Evolutionary conservation across 2,797 vertebrate genomes (phyloP).

Genomic region (Hippocampus kuda): DNA sequence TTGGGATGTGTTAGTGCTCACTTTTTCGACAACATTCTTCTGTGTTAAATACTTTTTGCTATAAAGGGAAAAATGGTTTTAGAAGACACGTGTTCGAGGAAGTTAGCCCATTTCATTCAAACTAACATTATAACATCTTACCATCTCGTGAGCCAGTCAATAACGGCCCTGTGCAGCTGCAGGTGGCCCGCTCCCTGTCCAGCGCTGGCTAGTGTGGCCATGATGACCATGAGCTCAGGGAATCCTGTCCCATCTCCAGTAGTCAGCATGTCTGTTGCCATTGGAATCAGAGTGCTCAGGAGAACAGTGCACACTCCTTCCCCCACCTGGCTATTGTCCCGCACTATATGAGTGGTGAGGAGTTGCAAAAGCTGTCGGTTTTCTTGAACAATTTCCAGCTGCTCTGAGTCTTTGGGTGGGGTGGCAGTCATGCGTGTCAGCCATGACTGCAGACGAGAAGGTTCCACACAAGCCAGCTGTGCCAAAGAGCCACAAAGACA

Average conservation of each 20-base stretch:
- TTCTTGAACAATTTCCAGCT: slow-evolving; percentile 89
- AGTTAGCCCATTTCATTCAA: not conserved
- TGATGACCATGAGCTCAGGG: slow-evolving; percentile 96
- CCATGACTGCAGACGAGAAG: slow-evolving; percentile 85
- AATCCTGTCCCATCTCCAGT: slow-evolving; percentile 92
- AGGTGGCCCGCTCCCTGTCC: slow-evolving; percentile 95
- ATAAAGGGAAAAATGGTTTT: slow-evolving; percentile 23
- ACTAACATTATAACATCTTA: slow-evolving; percentile 54
- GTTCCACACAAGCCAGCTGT: slow-evolving; percentile 93
- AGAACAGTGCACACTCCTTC: slow-evolving; percentile 97
- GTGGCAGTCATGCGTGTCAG: slow-evolving; percentile 90
- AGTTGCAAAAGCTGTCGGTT: slow-evolving; percentile 93
- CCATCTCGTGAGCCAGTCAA: slow-evolving; percentile 95
- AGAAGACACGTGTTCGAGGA: not conserved
- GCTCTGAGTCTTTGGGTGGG: slow-evolving; percentile 89
- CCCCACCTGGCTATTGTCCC: slow-evolving; percentile 98
- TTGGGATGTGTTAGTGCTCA: slow-evolving; percentile 88
- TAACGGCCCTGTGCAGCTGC: slow-evolving; percentile 89
- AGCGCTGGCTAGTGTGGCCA: slow-evolving; percentile 92
- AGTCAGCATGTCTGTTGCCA: slow-evolving; percentile 95
- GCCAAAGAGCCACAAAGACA: slow-evolving; percentile 90
- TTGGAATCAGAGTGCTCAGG: slow-evolving; percentile 91
- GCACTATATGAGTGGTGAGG: slow-evolving; percentile 89
- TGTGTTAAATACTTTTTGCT: slow-evolving; percentile 98
- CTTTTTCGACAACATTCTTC: slow-evolving; percentile 97